A percentile compares a stretch with the other conserved stretches of the same genome.
These are phyloP conservation scores for Tetragonisca angustula DNA, from an alignment of 2,888 invertebrate species.

Conservation along the genomic window DNA sequence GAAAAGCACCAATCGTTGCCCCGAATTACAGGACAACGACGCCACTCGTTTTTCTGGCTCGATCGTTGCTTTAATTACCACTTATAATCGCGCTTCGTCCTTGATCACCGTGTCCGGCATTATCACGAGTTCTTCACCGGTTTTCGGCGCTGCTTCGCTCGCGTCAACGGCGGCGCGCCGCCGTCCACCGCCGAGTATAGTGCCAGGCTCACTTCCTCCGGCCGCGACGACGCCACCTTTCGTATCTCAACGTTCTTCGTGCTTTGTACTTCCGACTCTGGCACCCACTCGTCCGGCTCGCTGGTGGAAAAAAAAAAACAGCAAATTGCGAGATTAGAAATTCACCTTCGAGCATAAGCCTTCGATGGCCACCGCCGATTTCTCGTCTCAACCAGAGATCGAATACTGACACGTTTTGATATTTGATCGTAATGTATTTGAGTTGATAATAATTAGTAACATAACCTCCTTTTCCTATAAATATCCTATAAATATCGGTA, in stretches of 20 bases:
- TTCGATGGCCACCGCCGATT: no score
- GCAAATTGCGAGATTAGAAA: background rate
- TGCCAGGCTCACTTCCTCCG: constrained; percentile 75
- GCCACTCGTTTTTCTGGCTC: constrained; percentile 46
- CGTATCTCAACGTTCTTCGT: constrained; percentile 81
- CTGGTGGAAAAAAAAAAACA: constrained; percentile 84
- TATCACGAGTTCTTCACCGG: constrained; percentile 82
- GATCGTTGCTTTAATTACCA: constrained; percentile 29
- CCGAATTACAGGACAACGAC: constrained; percentile 51
- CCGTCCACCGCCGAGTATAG: constrained; percentile 79
- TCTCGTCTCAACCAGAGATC: no score
- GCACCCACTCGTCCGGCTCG: constrained; percentile 94
- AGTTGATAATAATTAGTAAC: no score
- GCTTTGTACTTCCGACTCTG: constrained; percentile 85
- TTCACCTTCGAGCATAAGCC: background rate
- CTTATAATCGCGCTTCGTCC: constrained; percentile 53
- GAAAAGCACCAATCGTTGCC: constrained; percentile 46
- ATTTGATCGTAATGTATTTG: no score
- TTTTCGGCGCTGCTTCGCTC: constrained; percentile 81
- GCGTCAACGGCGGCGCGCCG: constrained; percentile 68
- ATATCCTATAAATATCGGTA: no score
- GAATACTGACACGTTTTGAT: no score
- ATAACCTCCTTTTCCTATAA: no score
- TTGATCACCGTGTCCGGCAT: constrained; percentile 58
- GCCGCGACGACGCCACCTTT: constrained; percentile 71